Percentiles rank a stretch among this genome's conserved stretches.
Evolutionary conservation across 1,140 invertebrate species (phyloP).

Genomic region (Thaumetopoea pityocampa): DNA sequence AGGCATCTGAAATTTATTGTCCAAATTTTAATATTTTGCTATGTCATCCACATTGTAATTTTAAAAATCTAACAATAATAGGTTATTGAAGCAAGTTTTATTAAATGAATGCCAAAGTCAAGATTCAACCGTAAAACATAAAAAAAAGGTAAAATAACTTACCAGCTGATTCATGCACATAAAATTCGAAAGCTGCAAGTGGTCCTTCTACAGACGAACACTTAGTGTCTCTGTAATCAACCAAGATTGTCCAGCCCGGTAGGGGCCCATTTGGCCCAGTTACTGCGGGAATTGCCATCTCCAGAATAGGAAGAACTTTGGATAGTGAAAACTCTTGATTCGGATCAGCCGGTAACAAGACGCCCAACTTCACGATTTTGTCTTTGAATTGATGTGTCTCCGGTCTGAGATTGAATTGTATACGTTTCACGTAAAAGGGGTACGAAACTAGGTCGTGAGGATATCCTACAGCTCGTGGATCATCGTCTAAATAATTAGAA

Average conservation of each 20-base stretch:
- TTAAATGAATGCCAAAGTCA: not conserved
- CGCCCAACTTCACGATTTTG: conserved; percentile 78
- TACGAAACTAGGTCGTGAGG: conserved; percentile 49
- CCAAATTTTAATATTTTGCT: conserved; percentile 6
- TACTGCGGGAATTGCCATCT: conserved; percentile 82
- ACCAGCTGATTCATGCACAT: conserved; percentile 82
- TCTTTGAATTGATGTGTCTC: conserved; percentile 43
- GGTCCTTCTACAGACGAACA: conserved; percentile 88
- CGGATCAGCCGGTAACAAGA: conserved; percentile 81
- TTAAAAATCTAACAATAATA: too few species aligned
- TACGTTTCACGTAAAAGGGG: conserved; percentile 59
- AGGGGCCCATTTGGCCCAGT: conserved; percentile 77
- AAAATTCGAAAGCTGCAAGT: conserved; percentile 87
- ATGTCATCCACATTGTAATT: conserved; percentile 10
- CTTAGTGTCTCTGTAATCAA: conserved; percentile 84
- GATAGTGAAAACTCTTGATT: conserved; percentile 80
- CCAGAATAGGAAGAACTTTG: conserved; percentile 84
- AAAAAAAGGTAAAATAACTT: conserved; percentile 31
- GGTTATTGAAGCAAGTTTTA: too few species aligned
- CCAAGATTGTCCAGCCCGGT: conserved; percentile 80
- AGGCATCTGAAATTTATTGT: conserved; percentile 81
- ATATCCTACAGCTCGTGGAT: conserved; percentile 69
- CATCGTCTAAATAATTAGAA: conserved; percentile 68
- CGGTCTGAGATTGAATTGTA: conserved; percentile 56
- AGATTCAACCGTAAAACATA: too few species aligned